Evolutionary conservation across 23 tunicate genomes (phyloP).

Genomic region (Trididemnum nubilum): DNA sequence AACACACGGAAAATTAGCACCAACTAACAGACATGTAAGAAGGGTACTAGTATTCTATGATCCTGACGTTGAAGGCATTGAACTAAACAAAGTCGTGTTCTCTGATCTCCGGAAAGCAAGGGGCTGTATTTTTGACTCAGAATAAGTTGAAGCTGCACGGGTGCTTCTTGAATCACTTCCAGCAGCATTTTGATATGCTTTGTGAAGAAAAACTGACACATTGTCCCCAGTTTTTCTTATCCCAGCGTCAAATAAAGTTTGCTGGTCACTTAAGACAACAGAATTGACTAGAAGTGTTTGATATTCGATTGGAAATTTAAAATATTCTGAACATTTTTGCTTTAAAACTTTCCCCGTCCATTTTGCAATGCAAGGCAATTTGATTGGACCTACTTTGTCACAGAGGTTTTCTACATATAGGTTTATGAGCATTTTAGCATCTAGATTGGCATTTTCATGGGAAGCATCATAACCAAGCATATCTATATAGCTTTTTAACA

Average conservation of each 20-base stretch:
- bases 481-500: neutral
- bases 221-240: neutral
- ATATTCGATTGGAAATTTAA: neutral
- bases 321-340: constrained; percentile 14
- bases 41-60: no score
- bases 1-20: no score
- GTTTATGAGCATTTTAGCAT: neutral
- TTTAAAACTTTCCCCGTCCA: constrained; percentile 21
- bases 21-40: no score
- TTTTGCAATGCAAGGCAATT: constrained; percentile 4
- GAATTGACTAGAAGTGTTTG: constrained; percentile 9
- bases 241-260: constrained; percentile 16
- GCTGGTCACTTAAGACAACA: neutral
- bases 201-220: neutral
- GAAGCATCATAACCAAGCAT: neutral
- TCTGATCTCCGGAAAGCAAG: no score
- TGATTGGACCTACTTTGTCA: constrained; percentile 7
- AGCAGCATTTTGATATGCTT: no score
- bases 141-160: no score
- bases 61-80: no score
- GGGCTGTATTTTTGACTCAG: no score
- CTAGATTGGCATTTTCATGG: neutral
- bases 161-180: no score
- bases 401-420: constrained; percentile 3
- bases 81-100: no score